Conservation (phyloP, 1,140 invertebrate species). For the Brachionus angularis region DNA sequence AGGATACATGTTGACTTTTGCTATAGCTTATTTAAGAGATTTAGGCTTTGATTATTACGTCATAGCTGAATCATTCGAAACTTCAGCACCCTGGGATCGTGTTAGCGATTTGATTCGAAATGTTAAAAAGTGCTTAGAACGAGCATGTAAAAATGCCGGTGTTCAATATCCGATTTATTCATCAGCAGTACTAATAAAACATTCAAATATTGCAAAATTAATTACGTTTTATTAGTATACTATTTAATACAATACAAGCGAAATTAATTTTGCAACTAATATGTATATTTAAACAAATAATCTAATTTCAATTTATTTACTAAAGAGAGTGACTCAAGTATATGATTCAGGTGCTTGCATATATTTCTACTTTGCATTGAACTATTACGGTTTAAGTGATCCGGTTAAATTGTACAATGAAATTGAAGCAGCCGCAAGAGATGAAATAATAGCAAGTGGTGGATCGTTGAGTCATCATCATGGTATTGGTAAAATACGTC, state of each 20-base stretch:
- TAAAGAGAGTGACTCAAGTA: slow-evolving; percentile 82
- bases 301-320: slow-evolving; percentile 56
- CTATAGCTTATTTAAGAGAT: slow-evolving; percentile 96
- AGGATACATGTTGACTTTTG: slow-evolving; percentile 92
- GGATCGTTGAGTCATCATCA: slow-evolving; percentile 94
- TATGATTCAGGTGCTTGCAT: slow-evolving; percentile 94
- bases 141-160: slow-evolving; percentile 67
- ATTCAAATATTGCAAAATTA: too few species aligned
- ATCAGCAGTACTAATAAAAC: too few species aligned
- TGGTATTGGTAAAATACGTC: slow-evolving; percentile 86
- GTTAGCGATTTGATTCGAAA: slow-evolving; percentile 31
- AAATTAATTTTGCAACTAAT: too few species aligned
- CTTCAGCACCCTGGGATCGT: slow-evolving; percentile 88
- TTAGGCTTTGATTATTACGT: slow-evolving; percentile 80
- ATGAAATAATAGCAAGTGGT: slow-evolving; percentile 73
- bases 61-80: slow-evolving; percentile 94
- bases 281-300: slow-evolving; percentile 83
- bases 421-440: slow-evolving; percentile 60
- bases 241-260: too few species aligned
- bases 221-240: too few species aligned
- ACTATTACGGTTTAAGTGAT: slow-evolving; percentile 66
- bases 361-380: slow-evolving; percentile 96
- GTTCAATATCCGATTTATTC: slow-evolving; percentile 58
- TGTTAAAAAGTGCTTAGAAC: slow-evolving; percentile 46
- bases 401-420: slow-evolving; percentile 77